Base-by-base conservation (phyloP, 2,797 vertebrate species). In the Sebastes vulpes region DNA sequence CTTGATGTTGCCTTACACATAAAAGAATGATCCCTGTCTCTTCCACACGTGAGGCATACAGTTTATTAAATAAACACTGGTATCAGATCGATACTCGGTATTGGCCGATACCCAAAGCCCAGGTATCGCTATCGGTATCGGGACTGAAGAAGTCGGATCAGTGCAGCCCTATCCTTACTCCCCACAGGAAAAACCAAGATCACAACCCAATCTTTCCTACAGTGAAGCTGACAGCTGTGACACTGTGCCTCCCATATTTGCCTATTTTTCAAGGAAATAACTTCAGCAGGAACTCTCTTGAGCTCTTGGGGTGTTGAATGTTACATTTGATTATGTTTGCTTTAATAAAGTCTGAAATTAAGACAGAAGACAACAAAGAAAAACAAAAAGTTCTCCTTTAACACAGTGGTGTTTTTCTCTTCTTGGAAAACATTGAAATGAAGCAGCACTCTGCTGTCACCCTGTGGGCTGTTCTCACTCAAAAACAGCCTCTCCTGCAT, bases 401-500 rank as follows among this genome's bases (percentile, higher is more conserved):
- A 18, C 6, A n/a, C 18, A 18, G 48, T 8, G 1, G 3, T 65
- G 21, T 70, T 84, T 66, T 38, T 65, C 29, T 77, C 31, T 66
- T 67, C 12, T 53, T 53, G 67, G 61, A 20, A 56, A 74, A 71
- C 60, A 35, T 4, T 65, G 8, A 84, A 83, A 73, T 69, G 23
- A 80, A 78, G 75, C 70, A 46, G 63, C n/a, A 4, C 28, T 23
- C 64, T 20, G n/a, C 61, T 70, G 35, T 77, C 52, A 58, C 64
- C 65, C 71, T 60, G 72, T 66, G 53, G 48, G 69, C 72, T 50
- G 59, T 65, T 82, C 68, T 66, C 68, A 23, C 66, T 80, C 42
- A 71, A 70, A 74, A 59, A 54, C 9, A 9, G 11, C 48, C 66
- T 85, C 75, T 86, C 67, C 54, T 75, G 61, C 60, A 69, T 58